These are phyloP conservation scores for Onchidella celtica DNA, from an alignment of 2,888 invertebrate genomes.

Conservation along the genomic window DNA sequence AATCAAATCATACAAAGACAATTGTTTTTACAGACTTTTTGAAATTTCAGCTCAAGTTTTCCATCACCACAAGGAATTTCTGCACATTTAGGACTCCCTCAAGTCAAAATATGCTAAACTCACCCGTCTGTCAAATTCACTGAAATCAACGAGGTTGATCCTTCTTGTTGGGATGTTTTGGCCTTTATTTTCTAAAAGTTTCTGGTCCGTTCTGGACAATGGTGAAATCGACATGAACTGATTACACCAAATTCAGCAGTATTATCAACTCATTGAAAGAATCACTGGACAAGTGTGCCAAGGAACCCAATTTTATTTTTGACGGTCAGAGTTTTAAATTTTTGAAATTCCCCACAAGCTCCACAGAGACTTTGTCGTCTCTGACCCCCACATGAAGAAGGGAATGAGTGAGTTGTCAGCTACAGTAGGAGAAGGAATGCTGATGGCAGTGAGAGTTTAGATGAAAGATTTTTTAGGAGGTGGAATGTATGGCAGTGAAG, in stretches of 20 bases:
- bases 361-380: neutral
- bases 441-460: neutral
- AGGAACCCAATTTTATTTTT: neutral
- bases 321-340: neutral
- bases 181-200: slow-evolving; percentile 24
- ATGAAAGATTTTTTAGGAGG: slow-evolving; percentile 6
- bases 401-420: neutral
- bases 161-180: slow-evolving; percentile 8
- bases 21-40: slow-evolving; percentile 19
- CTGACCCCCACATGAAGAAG: neutral
- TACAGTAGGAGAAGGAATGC: neutral
- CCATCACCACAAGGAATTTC: slow-evolving; percentile 11
- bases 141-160: neutral
- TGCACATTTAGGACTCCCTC: neutral
- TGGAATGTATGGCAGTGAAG: neutral
- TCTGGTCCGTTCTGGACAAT: slow-evolving; percentile 19
- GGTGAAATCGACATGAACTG: neutral
- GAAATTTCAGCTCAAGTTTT: slow-evolving; percentile 25
- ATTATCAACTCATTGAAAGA: neutral
- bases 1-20: slow-evolving; percentile 20
- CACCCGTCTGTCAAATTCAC: neutral
- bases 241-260: slow-evolving; percentile 59
- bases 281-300: neutral
- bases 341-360: neutral
- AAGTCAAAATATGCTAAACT: neutral